These are phyloP conservation scores for Phrixothrix hirtus DNA, from an alignment of 2,888 invertebrate genomes.

Conservation along the genomic window DNA sequence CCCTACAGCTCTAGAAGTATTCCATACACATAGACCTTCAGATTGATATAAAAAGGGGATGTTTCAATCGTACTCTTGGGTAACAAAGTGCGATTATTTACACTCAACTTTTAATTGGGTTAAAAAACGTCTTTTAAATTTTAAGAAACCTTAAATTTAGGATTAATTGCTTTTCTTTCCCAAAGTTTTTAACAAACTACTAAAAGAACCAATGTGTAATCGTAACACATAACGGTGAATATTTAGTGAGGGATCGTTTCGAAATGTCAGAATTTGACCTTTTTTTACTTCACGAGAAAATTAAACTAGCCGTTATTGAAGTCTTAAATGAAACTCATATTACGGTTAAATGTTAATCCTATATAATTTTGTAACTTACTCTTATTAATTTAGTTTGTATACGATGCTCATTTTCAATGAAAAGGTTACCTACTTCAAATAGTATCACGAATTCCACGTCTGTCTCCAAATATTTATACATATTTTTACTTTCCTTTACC, in stretches of 20 bases:
- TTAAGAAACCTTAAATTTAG: slow-evolving; percentile 27
- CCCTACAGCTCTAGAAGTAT: slow-evolving; percentile 16
- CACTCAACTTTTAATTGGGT: slow-evolving; percentile 42
- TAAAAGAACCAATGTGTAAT: slow-evolving; percentile 27
- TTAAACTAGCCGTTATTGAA: slow-evolving; percentile 33
- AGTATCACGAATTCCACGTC: too few species aligned
- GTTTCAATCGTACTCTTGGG: slow-evolving; percentile 34
- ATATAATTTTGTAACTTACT: slow-evolving; percentile 7
- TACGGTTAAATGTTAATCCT: slow-evolving; percentile 27
- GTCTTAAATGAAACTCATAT: slow-evolving; percentile 33
- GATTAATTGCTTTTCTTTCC: slow-evolving; percentile 26
- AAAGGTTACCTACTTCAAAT: too few species aligned
- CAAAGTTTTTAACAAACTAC: too few species aligned
- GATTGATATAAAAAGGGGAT: slow-evolving; percentile 15
- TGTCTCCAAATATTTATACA: too few species aligned
- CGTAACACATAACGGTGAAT: slow-evolving; percentile 24
- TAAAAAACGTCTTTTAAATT: slow-evolving; percentile 40
- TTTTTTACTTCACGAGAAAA: slow-evolving; percentile 35
- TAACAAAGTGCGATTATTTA: slow-evolving; percentile 39
- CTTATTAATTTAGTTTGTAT: neutral
- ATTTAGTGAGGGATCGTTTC: slow-evolving; percentile 28
- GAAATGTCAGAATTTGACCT: slow-evolving; percentile 41
- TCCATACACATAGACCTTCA: slow-evolving; percentile 22
- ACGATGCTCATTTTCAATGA: too few species aligned
- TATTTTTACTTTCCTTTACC: too few species aligned